Percentiles rank a stretch among this genome's conserved stretches.
Conservation (phyloP, 2,888 invertebrate genomes). For the Oscheius sp. region DNA sequence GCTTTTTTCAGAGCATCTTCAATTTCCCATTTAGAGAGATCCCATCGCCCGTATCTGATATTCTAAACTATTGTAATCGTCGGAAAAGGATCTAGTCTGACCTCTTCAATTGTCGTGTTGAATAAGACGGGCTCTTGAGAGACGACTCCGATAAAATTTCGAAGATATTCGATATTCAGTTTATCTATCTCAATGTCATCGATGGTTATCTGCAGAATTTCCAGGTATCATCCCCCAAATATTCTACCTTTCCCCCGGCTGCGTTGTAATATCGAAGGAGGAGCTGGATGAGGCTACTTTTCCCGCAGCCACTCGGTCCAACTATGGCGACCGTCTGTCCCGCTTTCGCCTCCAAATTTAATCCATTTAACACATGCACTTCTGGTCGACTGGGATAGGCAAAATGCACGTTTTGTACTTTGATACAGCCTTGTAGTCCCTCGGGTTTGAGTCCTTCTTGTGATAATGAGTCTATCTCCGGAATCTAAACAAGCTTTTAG, state of each 20-base stretch:
- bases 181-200: constrained; percentile 74
- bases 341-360: constrained; percentile 59
- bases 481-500: constrained; percentile 43
- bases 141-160: constrained; percentile 73
- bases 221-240: background rate
- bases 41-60: constrained; percentile 73
- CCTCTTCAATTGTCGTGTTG: constrained; percentile 76
- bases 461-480: constrained; percentile 66
- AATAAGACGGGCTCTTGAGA: constrained; percentile 79
- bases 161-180: constrained; percentile 75
- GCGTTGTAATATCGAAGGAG: constrained; percentile 68
- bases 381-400: constrained; percentile 75
- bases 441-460: constrained; percentile 74
- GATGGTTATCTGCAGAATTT: constrained; percentile 49
- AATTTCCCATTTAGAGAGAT: constrained; percentile 61
- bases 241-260: constrained; percentile 45
- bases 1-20: constrained; percentile 71
- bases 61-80: constrained; percentile 69
- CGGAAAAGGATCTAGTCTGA: constrained; percentile 2
- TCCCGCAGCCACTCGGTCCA: constrained; percentile 68
- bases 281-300: constrained; percentile 61
- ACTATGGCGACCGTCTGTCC: constrained; percentile 68
- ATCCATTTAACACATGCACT: constrained; percentile 66
- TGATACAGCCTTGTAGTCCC: constrained; percentile 74
- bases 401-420: constrained; percentile 75